Evolutionary conservation across 2,888 invertebrate genomes (phyloP), one percentile per base, ranked within the genome.

Genomic region (Tyria jacobaeae): DNA sequence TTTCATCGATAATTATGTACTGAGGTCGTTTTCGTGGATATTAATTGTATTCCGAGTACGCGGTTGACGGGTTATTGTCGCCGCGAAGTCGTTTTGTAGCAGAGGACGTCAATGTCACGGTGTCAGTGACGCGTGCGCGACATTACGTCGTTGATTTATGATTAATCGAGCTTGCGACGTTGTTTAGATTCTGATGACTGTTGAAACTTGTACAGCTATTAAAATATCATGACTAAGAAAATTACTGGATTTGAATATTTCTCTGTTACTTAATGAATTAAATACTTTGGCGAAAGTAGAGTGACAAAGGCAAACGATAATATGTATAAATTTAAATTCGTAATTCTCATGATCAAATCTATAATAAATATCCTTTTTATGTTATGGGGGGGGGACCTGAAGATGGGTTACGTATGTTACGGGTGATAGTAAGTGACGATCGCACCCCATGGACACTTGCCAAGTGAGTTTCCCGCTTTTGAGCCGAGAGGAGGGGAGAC

Each of bases 21-120:
- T 53, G 51, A 63, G 73, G 70, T 70, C 72, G 75, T 77, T 78
- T 64, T 67, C 64, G 60, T 64, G 63, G 73, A 78, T 77, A 83
- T 84, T 82, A 84, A 85, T 85, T 79, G 81, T 81, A 68, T 74
- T 80, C 68, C 68, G 72, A 81, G 78, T 76, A 71, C 76, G 78
- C 73, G 76, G 74, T 79, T 80, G 78, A 71, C 72, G 79, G 76
- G 79, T 77, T 80, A 82, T 82, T 83, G 83, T 85, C 73, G 73
- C 68, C 52, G 72, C 71, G 75, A 71, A 71, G 75, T 72, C 79
- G 76, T 80, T 84, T 84, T 85, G 82, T 83, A 71, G 71, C 66
- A 70, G 59, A 56, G 51, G 72, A 75, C 75, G 73, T 73, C 76
- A 73, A 68, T 66, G 75, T 72, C 61, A 50, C 35, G 49, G 54